Conservation (phyloP, 2,113 vertebrate species). For the Gymnobelideus leadbeateri region DNA sequence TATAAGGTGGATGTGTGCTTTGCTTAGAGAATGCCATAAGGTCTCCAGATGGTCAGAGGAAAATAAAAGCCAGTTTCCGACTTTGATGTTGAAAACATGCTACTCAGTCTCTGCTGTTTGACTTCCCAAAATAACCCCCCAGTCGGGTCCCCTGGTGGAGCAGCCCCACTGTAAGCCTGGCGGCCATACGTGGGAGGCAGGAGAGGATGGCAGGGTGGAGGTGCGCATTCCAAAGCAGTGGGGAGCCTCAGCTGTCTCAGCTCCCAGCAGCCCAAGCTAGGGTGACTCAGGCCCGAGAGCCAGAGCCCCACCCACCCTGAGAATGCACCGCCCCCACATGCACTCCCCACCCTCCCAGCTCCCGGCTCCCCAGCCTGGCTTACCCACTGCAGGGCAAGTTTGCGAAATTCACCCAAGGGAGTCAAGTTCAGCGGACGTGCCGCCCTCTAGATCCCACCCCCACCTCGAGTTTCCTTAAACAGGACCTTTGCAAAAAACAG, state of each 20-base stretch:
- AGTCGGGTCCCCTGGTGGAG: background rate
- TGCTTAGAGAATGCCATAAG: background rate
- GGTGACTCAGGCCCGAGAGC: background rate
- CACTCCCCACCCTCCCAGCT: background rate
- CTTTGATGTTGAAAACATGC: slow-evolving; percentile 16
- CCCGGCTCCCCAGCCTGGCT: background rate
- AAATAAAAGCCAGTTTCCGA: background rate
- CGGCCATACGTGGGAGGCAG: background rate
- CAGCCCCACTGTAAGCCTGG: background rate
- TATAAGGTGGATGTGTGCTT: slow-evolving; percentile 12
- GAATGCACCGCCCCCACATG: background rate
- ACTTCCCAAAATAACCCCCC: slow-evolving; percentile 15
- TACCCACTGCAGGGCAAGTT: background rate
- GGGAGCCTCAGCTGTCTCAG: background rate
- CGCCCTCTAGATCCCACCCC: background rate
- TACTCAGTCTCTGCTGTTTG: background rate
- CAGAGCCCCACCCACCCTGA: background rate
- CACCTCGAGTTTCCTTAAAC: background rate
- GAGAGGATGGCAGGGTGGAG: background rate
- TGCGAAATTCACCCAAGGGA: background rate
- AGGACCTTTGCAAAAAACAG: background rate
- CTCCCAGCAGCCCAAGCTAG: background rate
- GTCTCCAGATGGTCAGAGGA: background rate
- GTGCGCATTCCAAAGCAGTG: background rate
- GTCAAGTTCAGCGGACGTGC: background rate